These are phyloP conservation scores for Dicaeum eximium DNA, from an alignment of 2,113 vertebrate species.

Conservation along the genomic window DNA sequence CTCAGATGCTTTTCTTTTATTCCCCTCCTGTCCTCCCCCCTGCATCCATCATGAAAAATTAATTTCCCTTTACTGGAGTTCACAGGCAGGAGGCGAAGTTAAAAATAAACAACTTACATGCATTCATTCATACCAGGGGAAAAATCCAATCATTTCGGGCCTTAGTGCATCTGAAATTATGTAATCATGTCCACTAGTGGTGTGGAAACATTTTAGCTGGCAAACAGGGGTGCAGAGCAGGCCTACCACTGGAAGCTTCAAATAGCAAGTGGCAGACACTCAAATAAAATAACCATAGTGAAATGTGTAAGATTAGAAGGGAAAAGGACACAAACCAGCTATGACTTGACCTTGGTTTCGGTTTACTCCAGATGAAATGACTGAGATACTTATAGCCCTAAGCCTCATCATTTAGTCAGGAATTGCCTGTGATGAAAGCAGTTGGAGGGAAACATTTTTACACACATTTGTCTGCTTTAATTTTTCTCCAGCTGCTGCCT, in stretches of 20 bases:
- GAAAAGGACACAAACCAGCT: constrained; percentile 32
- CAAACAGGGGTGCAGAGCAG: background rate
- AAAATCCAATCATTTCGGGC: constrained; percentile 11
- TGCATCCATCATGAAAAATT: background rate
- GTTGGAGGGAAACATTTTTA: constrained; percentile 22
- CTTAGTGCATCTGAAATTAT: constrained; percentile 17
- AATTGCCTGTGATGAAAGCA: constrained; percentile 39
- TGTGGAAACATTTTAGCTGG: constrained; percentile 24
- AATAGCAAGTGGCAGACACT: constrained; percentile 40
- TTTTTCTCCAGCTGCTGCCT: constrained; percentile 42
- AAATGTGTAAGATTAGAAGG: constrained; percentile 31
- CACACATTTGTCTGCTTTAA: constrained; percentile 10
- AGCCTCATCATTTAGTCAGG: constrained; percentile 34
- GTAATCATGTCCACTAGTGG: background rate
- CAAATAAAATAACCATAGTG: constrained; percentile 38
- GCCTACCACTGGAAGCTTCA: background rate
- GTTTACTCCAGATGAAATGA: constrained; percentile 34
- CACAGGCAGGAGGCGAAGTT: background rate
- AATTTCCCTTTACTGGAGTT: constrained; percentile 1
- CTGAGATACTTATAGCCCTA: constrained; percentile 40
- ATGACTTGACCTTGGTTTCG: constrained; percentile 49
- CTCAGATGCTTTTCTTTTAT: background rate
- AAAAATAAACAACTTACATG: constrained; percentile 35
- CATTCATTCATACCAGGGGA: background rate
- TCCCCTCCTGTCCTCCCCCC: background rate